Evolutionary conservation across 2,888 invertebrate species (phyloP), one percentile per base, ranked within the genome.

Genomic region (Doris montereyensis): DNA sequence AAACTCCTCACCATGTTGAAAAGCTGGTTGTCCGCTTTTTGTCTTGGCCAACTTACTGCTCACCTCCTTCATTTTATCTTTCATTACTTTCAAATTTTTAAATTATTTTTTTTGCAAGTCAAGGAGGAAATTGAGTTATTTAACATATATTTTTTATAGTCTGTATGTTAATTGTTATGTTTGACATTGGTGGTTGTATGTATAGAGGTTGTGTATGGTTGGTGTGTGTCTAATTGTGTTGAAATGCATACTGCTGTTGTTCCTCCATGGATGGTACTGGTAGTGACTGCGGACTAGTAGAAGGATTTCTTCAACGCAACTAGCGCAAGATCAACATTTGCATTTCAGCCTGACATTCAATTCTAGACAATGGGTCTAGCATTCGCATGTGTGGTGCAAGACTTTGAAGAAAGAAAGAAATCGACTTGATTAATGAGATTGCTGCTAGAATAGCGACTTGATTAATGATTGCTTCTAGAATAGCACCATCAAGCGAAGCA

Each of bases 301-400:
- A 52, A 52, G 8, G 52, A 52, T 52, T 52, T 52, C 8, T 13
- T 52, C 13, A 17, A 52, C 52, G 52, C 52, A 52, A 52, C 8
- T 10, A 52, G 52, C 52, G n/a, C n/a, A 52, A 52, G 52, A 52
- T 52, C 52, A 52, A 52, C 52, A 52, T 52, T 52, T 52, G 52
- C 52, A 52, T 52, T 52, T 52, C 52, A 3, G 52, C 52, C 52
- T 52, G 52, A 17, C 52, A 52, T 24, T 8, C 32, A 10, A 70
- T 70, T 70, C 34, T 70, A 26, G 28, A 13, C 17, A 30, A 5
- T 32, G 10, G 62, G 62, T 62, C 62, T 62, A 62, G 62, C 62
- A 62, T 62, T 62, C 62, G 62, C 62, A 62, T 62, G 62, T 62
- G 10, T 62, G 62, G 62, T 62, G 21, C 62, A 62, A 62, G 62